Evolutionary conservation across 2,888 invertebrate species (phyloP).

Genomic region (Lochmaea crataegi): DNA sequence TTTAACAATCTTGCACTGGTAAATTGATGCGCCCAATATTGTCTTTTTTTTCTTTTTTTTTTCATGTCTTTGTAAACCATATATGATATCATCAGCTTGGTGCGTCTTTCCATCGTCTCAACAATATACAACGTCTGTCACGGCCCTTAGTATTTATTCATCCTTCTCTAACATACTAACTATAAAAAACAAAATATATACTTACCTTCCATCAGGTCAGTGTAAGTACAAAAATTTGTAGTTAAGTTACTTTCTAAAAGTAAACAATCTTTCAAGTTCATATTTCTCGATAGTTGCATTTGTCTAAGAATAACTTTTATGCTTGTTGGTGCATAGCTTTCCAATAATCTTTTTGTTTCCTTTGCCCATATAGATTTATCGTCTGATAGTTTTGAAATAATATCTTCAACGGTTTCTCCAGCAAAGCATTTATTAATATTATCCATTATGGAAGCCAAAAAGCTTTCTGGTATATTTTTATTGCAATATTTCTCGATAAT

Average conservation of each 20-base stretch:
- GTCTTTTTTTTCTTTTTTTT: no score
- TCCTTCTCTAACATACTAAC: no score
- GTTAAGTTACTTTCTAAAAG: slow-evolving; percentile 9
- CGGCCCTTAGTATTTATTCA: no score
- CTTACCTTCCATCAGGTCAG: slow-evolving; percentile 12
- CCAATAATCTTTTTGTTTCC: slow-evolving; percentile 76
- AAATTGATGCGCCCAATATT: no score
- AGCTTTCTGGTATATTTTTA: slow-evolving; percentile 71
- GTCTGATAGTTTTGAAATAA: slow-evolving; percentile 77
- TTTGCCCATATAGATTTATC: slow-evolving; percentile 87
- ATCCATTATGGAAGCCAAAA: slow-evolving; percentile 73
- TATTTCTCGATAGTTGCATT: background rate
- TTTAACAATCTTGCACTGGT: no score
- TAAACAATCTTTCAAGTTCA: slow-evolving; percentile 4
- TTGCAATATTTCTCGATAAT: slow-evolving; percentile 72
- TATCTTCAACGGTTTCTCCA: slow-evolving; percentile 81
- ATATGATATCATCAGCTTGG: no score
- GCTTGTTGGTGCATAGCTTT: slow-evolving; percentile 85
- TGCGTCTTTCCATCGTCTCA: no score
- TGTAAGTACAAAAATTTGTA: background rate
- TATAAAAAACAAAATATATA: no score
- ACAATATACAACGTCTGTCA: no score
- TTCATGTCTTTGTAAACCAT: no score
- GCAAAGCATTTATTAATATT: slow-evolving; percentile 85
- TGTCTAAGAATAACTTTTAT: slow-evolving; percentile 23